Evolutionary conservation across 2,797 vertebrate species (phyloP), one percentile per base, ranked within the genome.

Genomic region (Agapornis canus): DNA sequence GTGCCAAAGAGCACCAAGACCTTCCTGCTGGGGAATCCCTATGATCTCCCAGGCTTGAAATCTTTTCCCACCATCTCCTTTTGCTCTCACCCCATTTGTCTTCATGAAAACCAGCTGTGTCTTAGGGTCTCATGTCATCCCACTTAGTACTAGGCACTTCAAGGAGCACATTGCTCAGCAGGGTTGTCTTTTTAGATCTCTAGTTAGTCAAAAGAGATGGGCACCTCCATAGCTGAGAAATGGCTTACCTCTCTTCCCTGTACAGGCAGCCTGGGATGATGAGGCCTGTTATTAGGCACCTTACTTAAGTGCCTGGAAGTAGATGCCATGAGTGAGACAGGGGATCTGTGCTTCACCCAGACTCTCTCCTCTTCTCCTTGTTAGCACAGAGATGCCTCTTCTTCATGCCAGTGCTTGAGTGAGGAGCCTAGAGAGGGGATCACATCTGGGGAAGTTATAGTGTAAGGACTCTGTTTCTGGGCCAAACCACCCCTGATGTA

Each of bases 261-360:
- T 8, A 35, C 14, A 25, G 56, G 32, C 22, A 57, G 32, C 10
- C 14, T 35, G 56, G 56, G 56, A 35, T 57, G 10, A 35, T 35
- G 32, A 78, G 37, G 29, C 14, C 27, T 75, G 37, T 69, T 35
- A 14, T 20, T 23, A 83, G 59, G 66, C 89, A 91, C 66, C 69
- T 88, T 65, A 43, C 39, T 64, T 76, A 86, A 95, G 69, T 86
- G 72, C 87, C 77, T 94, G 65, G 23, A 91, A 27, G 54, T 79
- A 79, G 65, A 29, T 60, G 27, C 16, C 49, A 25, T 35, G 68
- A 35, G 49, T 72, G 85, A 88, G 47, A 76, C 0, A 0, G 37
- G 13, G 10, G 8, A 76, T 83, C 27, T 31, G 64, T 25, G 39
- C 19, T 70, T 82, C 4, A 1, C 10, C 60, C 32, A 49, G 47